phyloP scores from a whole-genome alignment of 2,113 vertebrate genomes.

The Pygoscelis adeliae region DNA sequence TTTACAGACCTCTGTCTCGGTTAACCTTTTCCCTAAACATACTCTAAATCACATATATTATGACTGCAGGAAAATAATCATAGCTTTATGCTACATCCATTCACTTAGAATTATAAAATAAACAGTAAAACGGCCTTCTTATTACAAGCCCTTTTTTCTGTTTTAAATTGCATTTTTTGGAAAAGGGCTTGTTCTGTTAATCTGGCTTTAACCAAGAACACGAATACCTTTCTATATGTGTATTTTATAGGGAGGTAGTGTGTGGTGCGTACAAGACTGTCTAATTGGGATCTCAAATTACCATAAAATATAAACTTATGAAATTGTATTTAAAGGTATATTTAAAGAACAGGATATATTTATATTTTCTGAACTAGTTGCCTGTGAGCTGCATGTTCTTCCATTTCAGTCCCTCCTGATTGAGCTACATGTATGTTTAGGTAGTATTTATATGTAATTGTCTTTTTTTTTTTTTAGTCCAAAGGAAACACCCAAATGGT shows the following conservation, averaged over 20 bases:
- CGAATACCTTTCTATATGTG: neutral
- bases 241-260: neutral
- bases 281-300: neutral
- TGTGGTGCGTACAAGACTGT: neutral
- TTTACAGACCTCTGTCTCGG: neutral
- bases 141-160: neutral
- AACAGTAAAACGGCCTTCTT: neutral
- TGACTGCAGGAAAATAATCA: conserved; percentile 25
- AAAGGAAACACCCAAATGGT: neutral
- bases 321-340: neutral
- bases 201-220: neutral
- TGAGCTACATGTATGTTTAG: neutral
- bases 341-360: neutral
- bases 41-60: neutral
- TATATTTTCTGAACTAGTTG: neutral
- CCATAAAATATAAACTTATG: neutral
- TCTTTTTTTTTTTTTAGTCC: neutral
- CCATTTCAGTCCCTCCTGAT: neutral
- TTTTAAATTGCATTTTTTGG: neutral
- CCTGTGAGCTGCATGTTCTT: neutral
- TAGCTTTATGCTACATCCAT: conserved; percentile 19
- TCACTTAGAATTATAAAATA: conserved; percentile 38
- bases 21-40: neutral
- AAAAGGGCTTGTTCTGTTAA: neutral
- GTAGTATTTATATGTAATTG: neutral